Conservation (phyloP, 2,888 invertebrate species). For the Meandrusa payeni region DNA sequence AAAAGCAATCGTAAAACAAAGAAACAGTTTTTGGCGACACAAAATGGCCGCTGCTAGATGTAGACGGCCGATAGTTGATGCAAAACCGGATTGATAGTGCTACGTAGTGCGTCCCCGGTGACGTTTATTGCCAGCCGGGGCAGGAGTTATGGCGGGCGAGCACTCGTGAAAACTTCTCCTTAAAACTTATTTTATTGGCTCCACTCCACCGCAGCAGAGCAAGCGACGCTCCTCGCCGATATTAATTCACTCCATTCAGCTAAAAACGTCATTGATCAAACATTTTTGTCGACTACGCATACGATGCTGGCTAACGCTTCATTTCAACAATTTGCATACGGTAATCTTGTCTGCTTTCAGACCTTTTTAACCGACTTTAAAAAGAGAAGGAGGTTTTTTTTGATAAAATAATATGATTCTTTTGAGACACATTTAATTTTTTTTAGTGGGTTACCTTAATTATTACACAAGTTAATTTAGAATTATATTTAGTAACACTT, state of each 20-base stretch:
- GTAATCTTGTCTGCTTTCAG: too few species aligned
- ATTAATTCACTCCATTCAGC: slow-evolving; percentile 68
- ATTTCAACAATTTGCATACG: too few species aligned
- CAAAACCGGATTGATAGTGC: slow-evolving; percentile 70
- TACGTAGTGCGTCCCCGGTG: slow-evolving; percentile 54
- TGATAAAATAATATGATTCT: too few species aligned
- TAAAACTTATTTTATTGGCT: slow-evolving; percentile 68
- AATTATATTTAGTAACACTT: too few species aligned
- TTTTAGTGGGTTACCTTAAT: too few species aligned
- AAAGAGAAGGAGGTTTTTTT: too few species aligned
- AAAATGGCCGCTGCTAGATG: slow-evolving; percentile 56
- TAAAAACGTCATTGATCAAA: slow-evolving; percentile 73
- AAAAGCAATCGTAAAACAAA: too few species aligned
- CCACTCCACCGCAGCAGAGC: slow-evolving; percentile 57
- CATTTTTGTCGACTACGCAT: slow-evolving; percentile 55
- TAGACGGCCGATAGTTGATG: slow-evolving; percentile 66
- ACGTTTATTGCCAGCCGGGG: slow-evolving; percentile 62
- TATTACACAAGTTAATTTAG: too few species aligned
- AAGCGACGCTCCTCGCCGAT: slow-evolving; percentile 44
- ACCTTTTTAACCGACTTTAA: too few species aligned
- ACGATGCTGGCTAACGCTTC: slow-evolving; percentile 46
- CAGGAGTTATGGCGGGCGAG: slow-evolving; percentile 54
- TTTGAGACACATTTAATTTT: too few species aligned
- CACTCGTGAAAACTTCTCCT: slow-evolving; percentile 59
- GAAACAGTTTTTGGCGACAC: slow-evolving; percentile 27